phyloP scores from a whole-genome alignment of 2,888 invertebrate genomes.

The Serripes groenlandicus region DNA sequence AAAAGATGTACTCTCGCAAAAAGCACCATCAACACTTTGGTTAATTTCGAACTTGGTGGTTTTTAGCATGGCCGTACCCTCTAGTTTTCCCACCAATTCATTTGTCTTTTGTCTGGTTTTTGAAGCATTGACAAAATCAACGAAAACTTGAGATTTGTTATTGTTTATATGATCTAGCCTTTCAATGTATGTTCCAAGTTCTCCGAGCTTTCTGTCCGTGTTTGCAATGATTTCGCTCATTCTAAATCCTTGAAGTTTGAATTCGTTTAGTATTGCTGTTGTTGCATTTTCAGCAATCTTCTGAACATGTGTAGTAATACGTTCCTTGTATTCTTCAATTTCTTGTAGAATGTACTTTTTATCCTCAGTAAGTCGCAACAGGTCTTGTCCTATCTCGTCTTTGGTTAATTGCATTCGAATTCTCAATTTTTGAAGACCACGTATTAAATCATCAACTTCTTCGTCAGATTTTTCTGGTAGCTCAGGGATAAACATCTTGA shows the following conservation, averaged over 20 bases:
- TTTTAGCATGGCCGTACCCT: not conserved
- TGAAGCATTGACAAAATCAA: not conserved
- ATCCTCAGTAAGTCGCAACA: not conserved
- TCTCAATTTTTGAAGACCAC: not conserved
- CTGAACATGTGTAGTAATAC: not conserved
- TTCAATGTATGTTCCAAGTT: not conserved
- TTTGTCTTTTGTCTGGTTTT: not conserved
- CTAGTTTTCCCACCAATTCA: not conserved
- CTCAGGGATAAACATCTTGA: not conserved
- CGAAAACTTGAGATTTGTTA: not conserved
- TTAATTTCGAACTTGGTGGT: not conserved
- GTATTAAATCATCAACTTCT: not conserved
- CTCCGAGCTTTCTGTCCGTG: not conserved
- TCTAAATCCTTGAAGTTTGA: not conserved
- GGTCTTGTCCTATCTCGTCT: not conserved
- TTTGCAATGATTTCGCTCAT: not conserved
- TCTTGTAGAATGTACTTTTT: not conserved
- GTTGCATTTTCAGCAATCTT: not conserved
- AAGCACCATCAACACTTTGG: not conserved
- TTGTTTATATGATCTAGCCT: not conserved
- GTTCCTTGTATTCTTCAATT: not conserved
- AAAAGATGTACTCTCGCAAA: not conserved
- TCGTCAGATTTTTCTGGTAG: not conserved
- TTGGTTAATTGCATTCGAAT: not conserved
- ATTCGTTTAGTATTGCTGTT: not conserved